Evolutionary conservation across 1,140 invertebrate species (phyloP), one percentile per base, ranked within the genome.

Genomic region (Teleogryllus occipitalis): DNA sequence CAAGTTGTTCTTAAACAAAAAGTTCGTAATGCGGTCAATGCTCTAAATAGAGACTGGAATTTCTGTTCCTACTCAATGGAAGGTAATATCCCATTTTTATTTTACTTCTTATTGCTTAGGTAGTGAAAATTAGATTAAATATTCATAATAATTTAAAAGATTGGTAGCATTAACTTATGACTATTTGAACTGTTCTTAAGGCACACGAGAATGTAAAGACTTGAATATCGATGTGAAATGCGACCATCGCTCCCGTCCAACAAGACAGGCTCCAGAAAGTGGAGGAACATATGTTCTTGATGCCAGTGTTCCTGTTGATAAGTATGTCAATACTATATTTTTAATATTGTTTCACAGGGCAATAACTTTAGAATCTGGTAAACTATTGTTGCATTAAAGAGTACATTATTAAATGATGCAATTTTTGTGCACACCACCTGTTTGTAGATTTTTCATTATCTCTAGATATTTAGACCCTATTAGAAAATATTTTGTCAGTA

Each of bases 41-140:
- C 95, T 65, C 88, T 97, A 21, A 97, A 98, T 83, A 90, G 95
- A 82, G 94, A 96, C 82, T 97, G 96, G 96, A 96, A 95, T 87
- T 95, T 97, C 91, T 97, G 95, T 84, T 95, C 95, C 0, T 95
- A 95, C 83, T 93, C 93, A 82, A 89, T 92, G n/a, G 93, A 95
- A 88, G 93, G 92, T 90, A 89, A 85, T 75, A 75, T 27, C 7
- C 39, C 7, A 7, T 46, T 27, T 22, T 75, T 75, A 21, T 27
- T 1, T 15, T 21, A 73, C 15, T 73, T 15, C 21, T 21, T 21
- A 15, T 21, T 73, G 72, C 15, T 73, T 73, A 73, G 21, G 2
- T 73, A 18, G 4, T 73, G 21, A 73, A 21, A 4, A 73, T 73
- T 73, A 3, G 21, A 46, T 75, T 12, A 75, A 75, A 75, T 78